Base-by-base conservation (phyloP, 2,113 vertebrate species). In the Promerops cafer region DNA sequence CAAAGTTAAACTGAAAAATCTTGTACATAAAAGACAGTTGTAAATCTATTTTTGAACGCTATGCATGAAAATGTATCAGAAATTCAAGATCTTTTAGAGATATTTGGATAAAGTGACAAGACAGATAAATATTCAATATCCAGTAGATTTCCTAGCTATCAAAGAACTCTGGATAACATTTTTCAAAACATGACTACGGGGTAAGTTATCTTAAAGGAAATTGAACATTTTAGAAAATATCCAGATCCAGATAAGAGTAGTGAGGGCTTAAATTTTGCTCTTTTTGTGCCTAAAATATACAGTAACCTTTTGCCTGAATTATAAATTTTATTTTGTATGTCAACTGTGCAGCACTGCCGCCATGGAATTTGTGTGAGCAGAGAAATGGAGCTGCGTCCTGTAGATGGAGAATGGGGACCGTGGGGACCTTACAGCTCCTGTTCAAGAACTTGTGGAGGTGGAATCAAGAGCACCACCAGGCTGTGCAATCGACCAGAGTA, bases 401-500 rank as follows among this genome's bases (percentile, higher is more conserved):
- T 99, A 45, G 98, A 99, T 79, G 99, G 99, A 83, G 98, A 99
- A 72, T 99, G 99, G 99, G 99, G 99, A 76, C 97, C 98, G 0
- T 99, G 99, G 99, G 99, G 98, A 37, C 98, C 99, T 28, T 99
- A 99, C 70, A 99, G 98, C 68, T 97, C 96, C 9, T 99, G 99
- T 94, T 99, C 99, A 82, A 98, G 99, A 94, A 99, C 98, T 47
- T 99, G 99, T 97, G 99, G 99, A 78, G 99, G 99, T 94, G 99
- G 99, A 94, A 99, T 99, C 83, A 98, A 98, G 96, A 99, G 98
- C 94, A 97, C 97, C 61, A 87, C 77, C 68, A 98, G 99, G 97
- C 98, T 99, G 92, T 99, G 99, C 98, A 98, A 99, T 97, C 98
- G 94, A 79, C 99, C 99, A 28, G 99, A 99, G 99, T 99, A 98